phyloP scores from a whole-genome alignment of 2,113 vertebrate species.

The Mormoops blainvillei region DNA sequence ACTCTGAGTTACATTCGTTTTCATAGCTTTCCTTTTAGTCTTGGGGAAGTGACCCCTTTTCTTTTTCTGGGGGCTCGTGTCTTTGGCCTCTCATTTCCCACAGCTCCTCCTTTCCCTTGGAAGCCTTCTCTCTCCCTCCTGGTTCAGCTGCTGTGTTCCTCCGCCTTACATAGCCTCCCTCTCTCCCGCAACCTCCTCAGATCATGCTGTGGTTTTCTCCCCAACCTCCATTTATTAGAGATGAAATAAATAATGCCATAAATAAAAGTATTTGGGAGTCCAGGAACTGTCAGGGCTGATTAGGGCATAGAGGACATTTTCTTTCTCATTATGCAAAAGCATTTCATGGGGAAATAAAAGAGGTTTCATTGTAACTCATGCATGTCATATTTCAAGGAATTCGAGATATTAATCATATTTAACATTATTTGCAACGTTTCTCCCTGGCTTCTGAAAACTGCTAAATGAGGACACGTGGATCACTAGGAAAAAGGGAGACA shows the following conservation, averaged over 20 bases:
- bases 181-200: conserved; percentile 9
- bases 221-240: conserved; percentile 51
- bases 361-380: conserved; percentile 80
- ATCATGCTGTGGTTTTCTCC: background rate
- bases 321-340: conserved; percentile 83
- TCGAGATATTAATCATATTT: conserved; percentile 79
- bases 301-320: conserved; percentile 83
- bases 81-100: background rate
- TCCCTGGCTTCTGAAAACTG: conserved; percentile 62
- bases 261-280: conserved; percentile 82
- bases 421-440: conserved; percentile 75
- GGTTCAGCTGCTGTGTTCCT: background rate
- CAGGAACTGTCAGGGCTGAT: conserved; percentile 81
- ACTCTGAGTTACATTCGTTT: background rate
- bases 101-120: background rate
- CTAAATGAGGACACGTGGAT: conserved; percentile 68
- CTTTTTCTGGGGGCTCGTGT: background rate
- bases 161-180: background rate
- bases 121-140: background rate
- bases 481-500: conserved; percentile 54
- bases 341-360: conserved; percentile 81
- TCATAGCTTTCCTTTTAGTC: background rate
- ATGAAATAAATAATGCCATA: conserved; percentile 75
- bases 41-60: conserved; percentile 3
- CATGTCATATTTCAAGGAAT: conserved; percentile 82